These are phyloP conservation scores for Danionella cerebrum DNA, from an alignment of 2,113 vertebrate species.

Conservation along the genomic window DNA sequence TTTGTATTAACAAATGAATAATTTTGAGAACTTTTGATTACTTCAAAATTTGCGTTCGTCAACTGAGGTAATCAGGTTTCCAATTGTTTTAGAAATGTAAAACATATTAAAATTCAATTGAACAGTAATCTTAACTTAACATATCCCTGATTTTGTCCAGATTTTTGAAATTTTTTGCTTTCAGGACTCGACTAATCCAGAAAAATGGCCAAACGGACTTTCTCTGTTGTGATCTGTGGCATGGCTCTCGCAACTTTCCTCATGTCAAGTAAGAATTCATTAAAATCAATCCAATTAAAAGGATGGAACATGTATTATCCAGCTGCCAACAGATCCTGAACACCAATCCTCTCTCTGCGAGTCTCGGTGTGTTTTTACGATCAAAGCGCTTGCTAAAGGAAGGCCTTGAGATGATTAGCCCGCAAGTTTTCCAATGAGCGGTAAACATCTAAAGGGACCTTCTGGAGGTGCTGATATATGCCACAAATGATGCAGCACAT, in stretches of 20 bases:
- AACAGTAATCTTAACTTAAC: no score
- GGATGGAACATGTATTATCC: no score
- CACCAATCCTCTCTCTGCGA: not conserved
- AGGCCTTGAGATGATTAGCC: constrained; percentile 40
- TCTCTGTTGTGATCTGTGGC: constrained; percentile 50
- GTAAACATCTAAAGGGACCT: constrained; percentile 51
- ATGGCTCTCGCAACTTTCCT: constrained; percentile 54
- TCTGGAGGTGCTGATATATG: constrained; percentile 40
- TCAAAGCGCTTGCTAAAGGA: constrained; percentile 30
- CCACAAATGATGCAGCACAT: constrained; percentile 27
- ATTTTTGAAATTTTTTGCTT: not conserved
- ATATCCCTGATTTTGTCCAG: no score
- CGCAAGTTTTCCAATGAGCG: constrained; percentile 37
- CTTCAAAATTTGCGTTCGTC: no score
- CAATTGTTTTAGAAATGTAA: no score
- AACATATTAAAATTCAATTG: no score
- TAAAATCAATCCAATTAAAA: not conserved
- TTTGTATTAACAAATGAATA: no score
- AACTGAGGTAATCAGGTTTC: no score
- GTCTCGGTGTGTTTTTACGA: no score
- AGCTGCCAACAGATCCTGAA: no score
- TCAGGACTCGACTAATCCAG: constrained; percentile 37
- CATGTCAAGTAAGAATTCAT: constrained; percentile 58
- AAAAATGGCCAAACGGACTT: constrained; percentile 51
- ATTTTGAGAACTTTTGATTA: no score